Evolutionary conservation across 2,888 invertebrate species (phyloP).

Genomic region (Folsomia manolachei): DNA sequence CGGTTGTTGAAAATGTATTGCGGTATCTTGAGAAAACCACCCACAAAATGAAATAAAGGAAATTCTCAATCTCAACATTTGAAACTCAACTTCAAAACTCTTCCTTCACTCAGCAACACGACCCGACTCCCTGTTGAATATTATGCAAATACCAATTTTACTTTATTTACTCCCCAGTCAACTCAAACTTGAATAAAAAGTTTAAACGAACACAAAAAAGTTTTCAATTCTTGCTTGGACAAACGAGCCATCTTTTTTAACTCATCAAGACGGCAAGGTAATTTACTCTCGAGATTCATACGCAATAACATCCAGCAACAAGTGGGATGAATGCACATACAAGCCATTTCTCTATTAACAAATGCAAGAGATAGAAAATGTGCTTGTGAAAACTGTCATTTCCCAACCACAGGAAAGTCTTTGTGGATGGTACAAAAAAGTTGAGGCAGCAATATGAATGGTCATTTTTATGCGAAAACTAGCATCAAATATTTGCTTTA

Average conservation of each 20-base stretch:
- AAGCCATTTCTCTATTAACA: too few species aligned
- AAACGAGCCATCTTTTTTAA: neutral
- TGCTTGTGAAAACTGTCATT: neutral
- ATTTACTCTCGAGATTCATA: neutral
- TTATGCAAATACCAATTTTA: slow-evolving; percentile 2
- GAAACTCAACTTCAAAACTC: too few species aligned
- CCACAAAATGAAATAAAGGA: too few species aligned
- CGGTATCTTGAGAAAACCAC: too few species aligned
- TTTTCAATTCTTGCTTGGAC: neutral
- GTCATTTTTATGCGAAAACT: neutral
- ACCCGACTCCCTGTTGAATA: slow-evolving; percentile 8
- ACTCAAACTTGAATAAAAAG: neutral
- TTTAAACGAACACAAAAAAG: slow-evolving; percentile 8
- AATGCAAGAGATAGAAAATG: too few species aligned
- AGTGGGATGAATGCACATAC: too few species aligned
- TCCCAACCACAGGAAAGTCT: neutral
- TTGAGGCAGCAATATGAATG: too few species aligned
- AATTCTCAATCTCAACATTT: too few species aligned
- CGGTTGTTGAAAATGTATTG: too few species aligned
- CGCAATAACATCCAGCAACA: neutral
- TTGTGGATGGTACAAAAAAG: neutral
- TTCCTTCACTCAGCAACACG: too few species aligned
- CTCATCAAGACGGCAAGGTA: slow-evolving; percentile 13
- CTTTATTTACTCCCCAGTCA: slow-evolving; percentile 7
- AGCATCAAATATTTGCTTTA: neutral